Base-by-base conservation (phyloP, 2,797 vertebrate species). In the Megaceryle alcyon region DNA sequence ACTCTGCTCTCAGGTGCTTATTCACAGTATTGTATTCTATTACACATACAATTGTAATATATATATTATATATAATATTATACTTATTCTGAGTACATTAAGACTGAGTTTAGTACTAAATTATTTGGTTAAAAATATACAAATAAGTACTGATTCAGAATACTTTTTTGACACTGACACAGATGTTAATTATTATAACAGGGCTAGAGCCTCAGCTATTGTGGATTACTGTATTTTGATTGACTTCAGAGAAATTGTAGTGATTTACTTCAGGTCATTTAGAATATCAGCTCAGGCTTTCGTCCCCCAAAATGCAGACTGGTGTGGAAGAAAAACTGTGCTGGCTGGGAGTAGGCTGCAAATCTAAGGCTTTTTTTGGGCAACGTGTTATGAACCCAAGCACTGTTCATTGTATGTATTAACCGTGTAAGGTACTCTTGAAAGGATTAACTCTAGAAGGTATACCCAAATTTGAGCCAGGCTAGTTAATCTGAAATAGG, bases 121-220 rank as follows among this genome's bases (percentile, higher is more conserved):
- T 82, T 86, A 19, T 84, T 88, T 82, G 73, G 8, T 80, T 75
- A 85, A 88, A 96, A 95, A 70, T 53, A 37, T 25, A 69, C 28
- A 73, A 44, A 51, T 69, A 66, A 76, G 3, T 68, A 60, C 10
- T 56, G 29, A 46, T 69, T 86, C 41, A 53, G 35, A 57, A 5
- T 51, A 37, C 10, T 54, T 68, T 82, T 82, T 82, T 93, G 0
- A 75, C 37, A 54, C 7, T 21, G 35, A 69, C 51, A 57, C 6
- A 44, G 12, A 6, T 78, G 21, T 65, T 94, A 75, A 64, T 94
- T 89, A 48, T 53, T 77, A 63, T 29, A 8, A 35, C 28, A 65
- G n/a, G 8, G 25, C 29, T 26, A 81, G 14, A 87, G 18, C 41
- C 33, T 89, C 76, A 49, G 33, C 53, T 81, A 9, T 63, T 37